phyloP scores from a whole-genome alignment of 2,888 invertebrate species.

The Clitarchus hookeri region DNA sequence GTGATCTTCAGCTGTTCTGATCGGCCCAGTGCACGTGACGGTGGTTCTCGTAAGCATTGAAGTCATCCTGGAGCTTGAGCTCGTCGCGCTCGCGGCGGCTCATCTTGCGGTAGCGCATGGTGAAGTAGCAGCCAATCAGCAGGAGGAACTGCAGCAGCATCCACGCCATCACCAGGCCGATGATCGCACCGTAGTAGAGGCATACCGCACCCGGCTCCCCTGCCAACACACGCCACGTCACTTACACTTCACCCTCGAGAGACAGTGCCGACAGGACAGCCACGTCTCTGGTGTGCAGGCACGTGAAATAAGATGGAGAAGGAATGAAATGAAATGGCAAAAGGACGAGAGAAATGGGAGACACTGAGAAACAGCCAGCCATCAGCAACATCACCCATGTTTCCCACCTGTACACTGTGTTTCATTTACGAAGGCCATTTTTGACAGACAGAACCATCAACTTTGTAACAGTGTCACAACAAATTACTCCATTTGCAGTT shows the following conservation, averaged over 20 bases:
- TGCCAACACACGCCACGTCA: slow-evolving; percentile 23
- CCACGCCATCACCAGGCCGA: slow-evolving; percentile 45
- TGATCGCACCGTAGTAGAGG: slow-evolving; percentile 44
- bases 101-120: slow-evolving; percentile 40
- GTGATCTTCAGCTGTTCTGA: slow-evolving; percentile 50
- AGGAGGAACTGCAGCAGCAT: slow-evolving; percentile 47
- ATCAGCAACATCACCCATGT: too few relatives aligned
- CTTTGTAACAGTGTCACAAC: too few relatives aligned
- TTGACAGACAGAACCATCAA: too few relatives aligned
- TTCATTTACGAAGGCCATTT: too few relatives aligned
- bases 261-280: too few relatives aligned
- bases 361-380: too few relatives aligned
- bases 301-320: not conserved
- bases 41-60: slow-evolving; percentile 56
- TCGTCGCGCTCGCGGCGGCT: slow-evolving; percentile 42
- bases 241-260: too few relatives aligned
- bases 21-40: slow-evolving; percentile 75
- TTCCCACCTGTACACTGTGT: too few relatives aligned
- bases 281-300: too few relatives aligned
- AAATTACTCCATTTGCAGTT: too few relatives aligned
- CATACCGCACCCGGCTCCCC: slow-evolving; percentile 41
- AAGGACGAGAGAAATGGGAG: too few relatives aligned
- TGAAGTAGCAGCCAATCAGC: slow-evolving; percentile 46
- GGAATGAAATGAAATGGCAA: not conserved
- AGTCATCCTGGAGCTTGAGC: slow-evolving; percentile 43